These are phyloP conservation scores for Brachionus manjavacas DNA, from an alignment of 1,140 invertebrate genomes.

Conservation along the genomic window DNA sequence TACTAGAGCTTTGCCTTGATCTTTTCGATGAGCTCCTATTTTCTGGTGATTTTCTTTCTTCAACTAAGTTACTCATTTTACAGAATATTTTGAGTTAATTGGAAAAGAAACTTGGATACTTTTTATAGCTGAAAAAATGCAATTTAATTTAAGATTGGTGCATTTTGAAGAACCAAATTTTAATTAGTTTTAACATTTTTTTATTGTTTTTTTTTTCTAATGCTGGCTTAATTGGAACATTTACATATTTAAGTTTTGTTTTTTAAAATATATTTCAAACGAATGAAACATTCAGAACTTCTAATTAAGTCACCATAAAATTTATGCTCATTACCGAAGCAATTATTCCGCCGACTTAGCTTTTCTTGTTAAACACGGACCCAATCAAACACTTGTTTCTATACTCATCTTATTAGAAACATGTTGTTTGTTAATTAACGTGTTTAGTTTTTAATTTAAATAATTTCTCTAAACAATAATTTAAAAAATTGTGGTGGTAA, in stretches of 20 bases:
- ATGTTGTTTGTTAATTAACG: constrained; percentile 51
- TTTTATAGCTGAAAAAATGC: not conserved
- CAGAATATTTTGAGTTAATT: not conserved
- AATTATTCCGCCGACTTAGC: not conserved
- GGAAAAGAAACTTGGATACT: not conserved
- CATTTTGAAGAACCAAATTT: not conserved
- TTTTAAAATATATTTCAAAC: not conserved
- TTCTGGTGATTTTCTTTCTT: not conserved
- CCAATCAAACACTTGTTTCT: constrained; percentile 66
- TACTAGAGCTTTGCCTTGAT: not conserved
- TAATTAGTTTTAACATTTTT: constrained; percentile 2
- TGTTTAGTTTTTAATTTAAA: not conserved
- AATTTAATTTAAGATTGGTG: not conserved
- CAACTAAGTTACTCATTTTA: not conserved
- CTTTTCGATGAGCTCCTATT: not conserved
- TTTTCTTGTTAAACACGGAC: not conserved
- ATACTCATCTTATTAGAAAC: constrained; percentile 67
- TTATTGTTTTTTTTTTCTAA: not conserved
- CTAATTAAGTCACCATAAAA: not conserved
- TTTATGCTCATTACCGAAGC: not conserved
- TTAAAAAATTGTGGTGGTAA: not conserved
- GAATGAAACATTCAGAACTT: not conserved
- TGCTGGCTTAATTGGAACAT: not conserved
- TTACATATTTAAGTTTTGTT: not conserved
- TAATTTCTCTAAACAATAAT: not conserved